Evolutionary conservation across 2,888 invertebrate species (phyloP).

Genomic region (Agonopterix heracliana): DNA sequence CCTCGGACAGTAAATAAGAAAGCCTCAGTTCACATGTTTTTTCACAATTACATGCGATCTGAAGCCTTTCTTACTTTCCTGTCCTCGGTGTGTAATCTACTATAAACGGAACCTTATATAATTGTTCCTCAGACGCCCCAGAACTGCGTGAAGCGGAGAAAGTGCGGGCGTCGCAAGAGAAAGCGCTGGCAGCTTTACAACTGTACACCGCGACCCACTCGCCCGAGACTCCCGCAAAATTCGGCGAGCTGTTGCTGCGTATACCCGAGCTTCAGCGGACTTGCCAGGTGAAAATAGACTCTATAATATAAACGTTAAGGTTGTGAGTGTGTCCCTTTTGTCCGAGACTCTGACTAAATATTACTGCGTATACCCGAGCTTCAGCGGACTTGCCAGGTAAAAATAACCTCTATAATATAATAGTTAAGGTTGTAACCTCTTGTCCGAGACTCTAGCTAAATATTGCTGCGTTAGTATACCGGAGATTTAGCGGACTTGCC

Average conservation of each 20-base stretch:
- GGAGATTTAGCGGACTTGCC: no score
- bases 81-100: no score
- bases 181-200: conserved; percentile 93
- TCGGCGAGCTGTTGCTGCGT: conserved; percentile 92
- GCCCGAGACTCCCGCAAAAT: conserved; percentile 95
- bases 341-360: no score
- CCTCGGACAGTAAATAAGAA: no score
- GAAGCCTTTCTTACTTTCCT: no score
- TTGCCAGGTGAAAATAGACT: conserved; percentile 81
- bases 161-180: conserved; percentile 95
- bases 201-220: conserved; percentile 94
- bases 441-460: no score
- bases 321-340: conserved; percentile 82
- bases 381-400: conserved; percentile 94
- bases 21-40: no score
- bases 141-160: conserved; percentile 95
- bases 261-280: conserved; percentile 97
- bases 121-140: conserved; percentile 82
- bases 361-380: conserved; percentile 95
- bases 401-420: background rate
- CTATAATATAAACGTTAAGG: background rate
- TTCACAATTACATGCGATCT: no score
- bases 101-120: no score
- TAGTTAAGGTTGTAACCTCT: no score
- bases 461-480: no score